A percentile compares a stretch with the other conserved stretches of the same genome.
These are phyloP conservation scores for Ginglymostoma cirratum DNA, from an alignment of 2,113 vertebrate species.

Conservation along the genomic window DNA sequence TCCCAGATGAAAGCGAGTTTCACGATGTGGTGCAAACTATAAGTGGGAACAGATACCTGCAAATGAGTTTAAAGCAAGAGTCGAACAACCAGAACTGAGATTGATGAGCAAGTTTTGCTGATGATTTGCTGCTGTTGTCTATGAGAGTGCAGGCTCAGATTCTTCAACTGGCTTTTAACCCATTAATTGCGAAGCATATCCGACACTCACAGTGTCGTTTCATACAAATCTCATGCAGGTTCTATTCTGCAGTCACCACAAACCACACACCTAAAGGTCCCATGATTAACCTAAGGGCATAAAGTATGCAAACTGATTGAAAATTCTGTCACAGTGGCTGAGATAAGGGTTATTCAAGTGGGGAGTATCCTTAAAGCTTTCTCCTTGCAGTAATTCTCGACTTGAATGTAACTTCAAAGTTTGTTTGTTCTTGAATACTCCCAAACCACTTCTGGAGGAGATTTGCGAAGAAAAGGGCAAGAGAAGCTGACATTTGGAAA, in stretches of 20 bases:
- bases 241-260: neutral
- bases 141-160: neutral
- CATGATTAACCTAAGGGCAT: neutral
- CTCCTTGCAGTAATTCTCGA: neutral
- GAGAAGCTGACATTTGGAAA: neutral
- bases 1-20: neutral
- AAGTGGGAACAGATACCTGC: neutral
- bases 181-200: neutral
- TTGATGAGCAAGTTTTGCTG: neutral
- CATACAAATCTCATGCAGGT: neutral
- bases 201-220: neutral
- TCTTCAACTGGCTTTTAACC: neutral
- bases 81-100: neutral
- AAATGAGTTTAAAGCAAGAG: neutral
- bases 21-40: neutral
- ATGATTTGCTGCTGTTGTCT: neutral
- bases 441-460: slow-evolving; percentile 26
- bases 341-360: neutral
- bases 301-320: neutral
- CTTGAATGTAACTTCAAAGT: neutral
- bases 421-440: neutral
- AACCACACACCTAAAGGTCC: neutral
- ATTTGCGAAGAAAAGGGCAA: neutral
- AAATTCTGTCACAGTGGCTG: neutral
- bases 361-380: neutral